These are phyloP conservation scores for Brienomyrus longianalis DNA, from an alignment of 2,113 vertebrate species.

Conservation along the genomic window DNA sequence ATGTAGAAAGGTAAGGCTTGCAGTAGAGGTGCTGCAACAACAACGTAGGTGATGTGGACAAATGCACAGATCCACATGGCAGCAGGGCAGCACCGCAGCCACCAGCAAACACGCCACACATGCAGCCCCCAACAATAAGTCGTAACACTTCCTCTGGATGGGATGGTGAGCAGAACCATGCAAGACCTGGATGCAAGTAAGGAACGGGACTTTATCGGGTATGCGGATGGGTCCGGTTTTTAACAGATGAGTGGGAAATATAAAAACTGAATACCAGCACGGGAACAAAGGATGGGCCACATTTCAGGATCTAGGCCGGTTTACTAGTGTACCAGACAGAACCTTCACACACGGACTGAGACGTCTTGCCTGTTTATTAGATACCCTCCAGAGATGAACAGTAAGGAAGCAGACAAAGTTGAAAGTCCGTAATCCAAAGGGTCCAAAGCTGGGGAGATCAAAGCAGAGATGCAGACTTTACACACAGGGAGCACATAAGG, in stretches of 20 bases:
- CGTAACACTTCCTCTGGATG: too few species aligned
- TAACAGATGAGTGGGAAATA: neutral
- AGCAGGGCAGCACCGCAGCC: neutral
- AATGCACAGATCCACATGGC: neutral
- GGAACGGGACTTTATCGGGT: neutral
- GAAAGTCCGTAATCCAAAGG: neutral
- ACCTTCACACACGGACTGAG: too few species aligned
- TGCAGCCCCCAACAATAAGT: too few species aligned
- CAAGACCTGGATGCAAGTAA: neutral
- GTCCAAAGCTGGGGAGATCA: neutral
- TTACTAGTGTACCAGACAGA: neutral
- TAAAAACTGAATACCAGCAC: neutral
- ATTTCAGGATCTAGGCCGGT: neutral
- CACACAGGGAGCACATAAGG: too few species aligned
- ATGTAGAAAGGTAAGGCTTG: too few species aligned
- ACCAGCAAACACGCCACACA: too few species aligned
- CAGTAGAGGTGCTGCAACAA: too few species aligned
- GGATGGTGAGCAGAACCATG: too few species aligned
- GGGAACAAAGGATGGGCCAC: neutral
- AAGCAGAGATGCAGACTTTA: too few species aligned
- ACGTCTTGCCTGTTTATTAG: too few species aligned
- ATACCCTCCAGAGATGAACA: too few species aligned
- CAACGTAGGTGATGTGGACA: too few species aligned
- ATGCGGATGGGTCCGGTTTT: neutral
- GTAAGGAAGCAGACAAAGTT: neutral